Base-by-base conservation (phyloP, 2,113 vertebrate genomes). In the Plectropomus leopardus region DNA sequence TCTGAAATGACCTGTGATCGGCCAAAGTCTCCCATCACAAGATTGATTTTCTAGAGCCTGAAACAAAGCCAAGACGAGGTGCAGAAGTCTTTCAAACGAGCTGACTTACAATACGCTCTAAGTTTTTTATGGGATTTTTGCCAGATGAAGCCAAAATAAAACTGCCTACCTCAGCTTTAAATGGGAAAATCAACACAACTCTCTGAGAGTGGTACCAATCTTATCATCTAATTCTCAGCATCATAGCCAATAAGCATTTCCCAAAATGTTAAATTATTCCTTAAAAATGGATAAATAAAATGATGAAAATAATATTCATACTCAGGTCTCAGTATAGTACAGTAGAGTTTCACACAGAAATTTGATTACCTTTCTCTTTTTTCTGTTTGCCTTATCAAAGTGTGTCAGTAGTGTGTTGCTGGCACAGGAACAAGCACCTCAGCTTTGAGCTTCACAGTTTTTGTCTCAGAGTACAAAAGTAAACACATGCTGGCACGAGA, bases 351-450 rank as follows among this genome's bases (percentile, higher is more conserved):
- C 23, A 40, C 42, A 77, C 24, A 78, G 59, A 84, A 85, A 72
- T 75, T 19, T 71, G 19, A 84, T 77, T 78, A 32, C 72, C 77
- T 84, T 86, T 81, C 28, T 45, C 17, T 53, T 59, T 58, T 28
- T 84, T 60, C 67, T 76, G 66, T 86, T 76, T 80, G 34, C 44
- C 60, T 85, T 81, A 88, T 92, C 82, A 85, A 80, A 92, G 68
- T 73, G 70, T 80, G 80, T 86, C 86, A 82, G 72, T 76, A 44
- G 23, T 68, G 24, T 70, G 53, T 3, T 28, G 54, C 72, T 89
- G 76, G 80, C 77, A 85, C 44, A 76, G 30, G 74, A 65, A 74
- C 72, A 76, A 80, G 26, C 50, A 61, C 63, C 57, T 80, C 45
- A 69, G 71, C 81, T 59, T 54, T 77, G 44, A 85, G 81, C 75